Conservation (phyloP, 2,888 invertebrate genomes). For the Platycheirus rosarum region DNA sequence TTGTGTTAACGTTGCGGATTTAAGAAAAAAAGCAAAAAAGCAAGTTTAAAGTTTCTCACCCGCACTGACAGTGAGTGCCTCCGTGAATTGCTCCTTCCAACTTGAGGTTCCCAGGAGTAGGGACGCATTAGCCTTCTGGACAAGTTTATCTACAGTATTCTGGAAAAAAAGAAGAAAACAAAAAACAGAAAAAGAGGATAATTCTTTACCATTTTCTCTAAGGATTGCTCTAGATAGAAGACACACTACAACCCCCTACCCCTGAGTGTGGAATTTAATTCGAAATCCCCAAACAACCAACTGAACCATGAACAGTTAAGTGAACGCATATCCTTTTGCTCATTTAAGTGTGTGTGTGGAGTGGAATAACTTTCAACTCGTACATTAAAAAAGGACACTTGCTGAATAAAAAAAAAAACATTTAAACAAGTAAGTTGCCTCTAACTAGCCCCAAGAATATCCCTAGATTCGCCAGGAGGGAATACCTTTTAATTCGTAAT, state of each 20-base stretch:
- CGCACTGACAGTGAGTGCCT: slow-evolving; percentile 96
- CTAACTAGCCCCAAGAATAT: slow-evolving; percentile 8
- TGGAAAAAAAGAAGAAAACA: slow-evolving; percentile 82
- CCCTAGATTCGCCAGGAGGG: slow-evolving; percentile 1
- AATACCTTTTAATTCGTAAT: slow-evolving; percentile 26
- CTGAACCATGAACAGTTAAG: slow-evolving; percentile 37
- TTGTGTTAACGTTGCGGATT: background rate
- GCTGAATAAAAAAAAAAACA: slow-evolving; percentile 31
- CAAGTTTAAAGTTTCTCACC: slow-evolving; percentile 84
- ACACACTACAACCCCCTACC: slow-evolving; percentile 2
- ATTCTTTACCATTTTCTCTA: slow-evolving; percentile 12
- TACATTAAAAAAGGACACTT: slow-evolving; percentile 15
- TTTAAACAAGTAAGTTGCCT: slow-evolving; percentile 16
- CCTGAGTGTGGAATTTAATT: slow-evolving; percentile 30
- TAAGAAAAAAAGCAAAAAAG: too few relatives aligned
- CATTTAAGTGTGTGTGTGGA: slow-evolving; percentile 22
- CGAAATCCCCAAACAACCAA: slow-evolving; percentile 30
- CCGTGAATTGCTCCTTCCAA: slow-evolving; percentile 99
- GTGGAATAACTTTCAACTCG: slow-evolving; percentile 9
- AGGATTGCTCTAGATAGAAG: background rate
- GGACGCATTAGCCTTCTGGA: slow-evolving; percentile 98
- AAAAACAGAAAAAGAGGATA: slow-evolving; percentile 9
- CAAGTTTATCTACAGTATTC: slow-evolving; percentile 98
- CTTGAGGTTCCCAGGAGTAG: slow-evolving; percentile 97
- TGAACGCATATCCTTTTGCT: slow-evolving; percentile 35